Conservation (phyloP, 2,113 vertebrate species). For the Microcebus jonahi region DNA sequence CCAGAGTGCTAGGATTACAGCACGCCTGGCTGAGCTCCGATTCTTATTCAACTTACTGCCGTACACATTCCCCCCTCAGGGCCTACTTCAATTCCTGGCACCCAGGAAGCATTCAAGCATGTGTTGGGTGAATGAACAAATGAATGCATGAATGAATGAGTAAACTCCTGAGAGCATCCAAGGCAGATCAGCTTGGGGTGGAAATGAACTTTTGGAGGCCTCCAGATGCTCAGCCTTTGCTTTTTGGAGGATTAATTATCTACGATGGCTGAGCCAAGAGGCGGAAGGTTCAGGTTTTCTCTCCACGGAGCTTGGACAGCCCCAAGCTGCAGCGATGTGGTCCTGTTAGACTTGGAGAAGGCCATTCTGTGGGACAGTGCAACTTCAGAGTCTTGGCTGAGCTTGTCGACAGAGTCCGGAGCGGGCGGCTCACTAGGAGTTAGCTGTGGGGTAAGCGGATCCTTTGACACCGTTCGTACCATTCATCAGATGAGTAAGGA, state of each 20-base stretch:
- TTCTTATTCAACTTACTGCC: neutral
- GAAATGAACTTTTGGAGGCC: neutral
- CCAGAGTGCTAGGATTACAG: no score
- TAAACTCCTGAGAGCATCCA: no score
- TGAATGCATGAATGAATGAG: fast-evolving
- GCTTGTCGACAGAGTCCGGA: neutral
- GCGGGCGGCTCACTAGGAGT: neutral
- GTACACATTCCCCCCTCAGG: fast-evolving
- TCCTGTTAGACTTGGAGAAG: neutral
- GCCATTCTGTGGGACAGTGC: neutral
- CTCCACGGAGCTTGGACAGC: fast-evolving
- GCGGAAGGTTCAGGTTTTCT: neutral
- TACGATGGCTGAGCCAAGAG: neutral
- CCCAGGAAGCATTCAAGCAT: fast-evolving
- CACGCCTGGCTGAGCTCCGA: no score
- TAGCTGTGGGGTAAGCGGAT: neutral
- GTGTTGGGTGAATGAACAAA: neutral
- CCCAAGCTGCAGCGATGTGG: neutral
- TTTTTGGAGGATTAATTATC: fast-evolving
- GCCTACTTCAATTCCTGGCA: neutral
- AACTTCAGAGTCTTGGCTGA: neutral
- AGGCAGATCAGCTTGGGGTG: neutral
- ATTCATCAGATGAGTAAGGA: slow-evolving; percentile 40
- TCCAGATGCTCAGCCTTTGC: neutral
- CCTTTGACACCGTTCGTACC: neutral